Conservation (phyloP, 92 coral and sea anemone species). For the Chrysogorgia sp. region DNA sequence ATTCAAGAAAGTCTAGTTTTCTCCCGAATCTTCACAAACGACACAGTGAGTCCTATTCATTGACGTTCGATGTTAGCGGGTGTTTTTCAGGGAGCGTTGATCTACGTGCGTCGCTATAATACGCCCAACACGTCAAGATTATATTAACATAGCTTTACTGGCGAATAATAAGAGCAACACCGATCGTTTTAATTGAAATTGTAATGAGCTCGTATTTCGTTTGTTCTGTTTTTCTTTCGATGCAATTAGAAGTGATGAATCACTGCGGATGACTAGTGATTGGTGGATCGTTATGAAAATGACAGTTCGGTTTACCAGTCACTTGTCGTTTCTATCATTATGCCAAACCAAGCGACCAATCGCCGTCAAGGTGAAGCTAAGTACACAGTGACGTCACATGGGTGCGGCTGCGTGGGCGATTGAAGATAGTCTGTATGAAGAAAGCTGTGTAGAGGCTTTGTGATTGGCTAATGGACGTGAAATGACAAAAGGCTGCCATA, state of each 20-base stretch:
- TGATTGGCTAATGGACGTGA: constrained; percentile 69
- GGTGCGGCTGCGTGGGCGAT: constrained; percentile 99
- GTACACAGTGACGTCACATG: constrained; percentile 87
- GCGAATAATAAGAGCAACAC: constrained; percentile 20
- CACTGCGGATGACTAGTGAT: constrained; percentile 25
- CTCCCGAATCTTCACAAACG: not conserved
- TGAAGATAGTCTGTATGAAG: constrained; percentile 80
- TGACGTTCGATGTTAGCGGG: constrained; percentile 19
- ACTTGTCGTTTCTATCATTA: constrained; percentile 38
- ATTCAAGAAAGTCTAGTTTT: constrained; percentile 30
- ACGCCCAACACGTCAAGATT: constrained; percentile 1
- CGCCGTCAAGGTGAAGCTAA: constrained; percentile 63
- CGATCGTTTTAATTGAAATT: constrained; percentile 22
- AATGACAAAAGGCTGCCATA: constrained; percentile 67
- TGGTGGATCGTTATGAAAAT: constrained; percentile 13
- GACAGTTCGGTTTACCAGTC: constrained; percentile 35
- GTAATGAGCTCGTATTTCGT: constrained; percentile 27
- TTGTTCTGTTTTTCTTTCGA: constrained; percentile 30
- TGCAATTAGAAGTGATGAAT: constrained; percentile 17
- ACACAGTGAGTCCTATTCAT: not conserved
- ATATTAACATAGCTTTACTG: constrained; percentile 2
- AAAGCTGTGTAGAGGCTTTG: constrained; percentile 68
- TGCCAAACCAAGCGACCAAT: constrained; percentile 38
- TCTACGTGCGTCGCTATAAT: not conserved
- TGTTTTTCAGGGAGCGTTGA: not conserved